Evolutionary conservation across 2,113 vertebrate genomes (phyloP), one percentile per base, ranked within the genome.

Genomic region (Ctenomys sociabilis): DNA sequence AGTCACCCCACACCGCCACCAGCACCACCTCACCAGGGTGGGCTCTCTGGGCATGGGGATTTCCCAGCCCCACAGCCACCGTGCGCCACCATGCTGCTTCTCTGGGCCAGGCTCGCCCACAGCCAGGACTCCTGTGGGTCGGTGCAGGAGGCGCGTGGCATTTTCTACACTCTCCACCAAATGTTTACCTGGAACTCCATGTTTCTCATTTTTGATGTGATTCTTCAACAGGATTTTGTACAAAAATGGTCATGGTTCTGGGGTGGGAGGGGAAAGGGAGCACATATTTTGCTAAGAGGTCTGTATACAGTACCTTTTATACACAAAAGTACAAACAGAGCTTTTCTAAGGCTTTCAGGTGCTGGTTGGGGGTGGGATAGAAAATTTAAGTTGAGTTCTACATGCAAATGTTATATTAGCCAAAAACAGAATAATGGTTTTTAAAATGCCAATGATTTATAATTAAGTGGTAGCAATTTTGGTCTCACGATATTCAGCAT

Each of bases 151-250:
- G 64, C 96, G 83, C n/a, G 2, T 43, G 88, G 82, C 77, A 86
- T 85, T 75, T 32, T 35, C 96, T 91, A 81, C 87, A 93, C 93
- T 78, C 17, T 40, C 94, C 40, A 35, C 97, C 86, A 97, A 96
- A 91, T 85, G 90, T 90, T 85, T 91, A 95, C 95, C 97, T 97
- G 75, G 72, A 94, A 92, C 94, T 96, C 94, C 90, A 81, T 22
- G 35, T 95, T 97, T 96, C 82, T 97, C 97, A 91, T 96, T 95
- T 91, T 80, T 11, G 78, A 45, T 88, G 93, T 35, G 91, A 81
- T 93, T 97, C 95, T 97, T 66, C 97, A 90, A 87, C 81, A 93
- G 97, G 96, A 83, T 98, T 98, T 98, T 97, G 89, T 98, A 97
- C 93, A 92, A 73, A 97, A 88, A 87, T 83, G 83, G 93, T 6